Conservation (phyloP, 2,797 vertebrate genomes). For the Danio tinwini region DNA sequence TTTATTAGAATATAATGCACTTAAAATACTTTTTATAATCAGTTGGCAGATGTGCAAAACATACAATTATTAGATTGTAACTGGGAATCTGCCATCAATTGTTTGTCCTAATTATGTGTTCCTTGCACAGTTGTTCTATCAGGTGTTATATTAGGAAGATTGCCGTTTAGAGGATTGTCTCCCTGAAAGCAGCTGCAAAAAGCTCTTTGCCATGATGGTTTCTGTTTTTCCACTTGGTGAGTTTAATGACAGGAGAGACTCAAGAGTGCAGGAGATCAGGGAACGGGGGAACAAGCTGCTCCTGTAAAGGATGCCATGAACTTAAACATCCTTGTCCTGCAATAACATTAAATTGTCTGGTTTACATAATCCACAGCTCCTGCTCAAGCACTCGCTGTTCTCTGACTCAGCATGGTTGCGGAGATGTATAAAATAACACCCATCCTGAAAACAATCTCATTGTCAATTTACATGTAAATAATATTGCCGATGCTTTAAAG, state of each 20-base stretch:
- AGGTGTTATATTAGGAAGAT: conserved; percentile 46
- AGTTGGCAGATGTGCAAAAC: neutral
- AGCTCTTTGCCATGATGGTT: conserved; percentile 48
- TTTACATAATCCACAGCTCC: conserved; percentile 66
- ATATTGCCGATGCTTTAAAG: conserved; percentile 19
- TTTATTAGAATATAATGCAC: too few species aligned
- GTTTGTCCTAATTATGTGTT: conserved; percentile 11
- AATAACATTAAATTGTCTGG: conserved; percentile 67
- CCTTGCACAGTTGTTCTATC: conserved; percentile 28
- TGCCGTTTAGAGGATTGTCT: conserved; percentile 24
- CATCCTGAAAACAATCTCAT: conserved; percentile 31
- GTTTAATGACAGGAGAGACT: conserved; percentile 59
- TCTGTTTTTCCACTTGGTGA: conserved; percentile 54
- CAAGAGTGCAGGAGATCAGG: conserved; percentile 45
- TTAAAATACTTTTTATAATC: neutral
- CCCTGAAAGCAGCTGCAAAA: conserved; percentile 50
- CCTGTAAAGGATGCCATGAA: conserved; percentile 74
- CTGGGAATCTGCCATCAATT: neutral
- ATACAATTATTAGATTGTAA: conserved; percentile 5
- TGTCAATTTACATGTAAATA: conserved; percentile 36
- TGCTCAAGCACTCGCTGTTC: conserved; percentile 57
- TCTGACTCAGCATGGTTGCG: conserved; percentile 68
- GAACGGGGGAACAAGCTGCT: conserved; percentile 61
- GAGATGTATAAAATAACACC: conserved; percentile 55
- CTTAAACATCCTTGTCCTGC: conserved; percentile 74